A percentile compares a stretch with the other conserved stretches of the same genome.
Conservation (phyloP, 2,888 invertebrate species). For the Coleophora deauratella region DNA sequence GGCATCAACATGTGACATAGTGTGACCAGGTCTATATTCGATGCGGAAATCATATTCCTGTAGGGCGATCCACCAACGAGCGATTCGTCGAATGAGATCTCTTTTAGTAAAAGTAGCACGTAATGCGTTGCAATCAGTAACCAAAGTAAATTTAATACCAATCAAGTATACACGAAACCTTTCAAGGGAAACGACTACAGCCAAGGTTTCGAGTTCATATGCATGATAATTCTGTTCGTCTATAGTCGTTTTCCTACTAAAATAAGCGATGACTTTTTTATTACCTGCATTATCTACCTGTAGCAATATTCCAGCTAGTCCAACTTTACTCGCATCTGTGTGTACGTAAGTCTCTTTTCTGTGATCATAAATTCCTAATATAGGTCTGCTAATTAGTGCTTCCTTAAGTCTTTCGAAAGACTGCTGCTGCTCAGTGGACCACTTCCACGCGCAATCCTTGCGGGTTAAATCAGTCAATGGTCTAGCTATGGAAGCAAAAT, state of each 20-base stretch:
- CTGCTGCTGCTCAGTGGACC: conserved; percentile 5
- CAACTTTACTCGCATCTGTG: conserved; percentile 7
- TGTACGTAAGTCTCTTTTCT: conserved; percentile 5
- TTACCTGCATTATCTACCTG: background rate
- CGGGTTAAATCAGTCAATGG: conserved; percentile 5
- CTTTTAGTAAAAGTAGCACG: background rate
- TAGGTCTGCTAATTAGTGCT: conserved; percentile 2
- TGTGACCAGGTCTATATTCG: conserved; percentile 2
- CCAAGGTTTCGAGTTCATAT: too few species aligned
- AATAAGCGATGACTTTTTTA: conserved; percentile 19
- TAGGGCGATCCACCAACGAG: background rate
- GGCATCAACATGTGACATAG: background rate
- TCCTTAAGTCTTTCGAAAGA: conserved; percentile 3
- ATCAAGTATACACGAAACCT: conserved; percentile 1
- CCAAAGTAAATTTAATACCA: conserved; percentile 2
- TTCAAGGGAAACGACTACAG: conserved; percentile 6
- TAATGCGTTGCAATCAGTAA: conserved; percentile 4
- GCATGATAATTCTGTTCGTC: too few species aligned
- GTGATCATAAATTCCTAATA: conserved; percentile 7
- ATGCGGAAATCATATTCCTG: background rate
- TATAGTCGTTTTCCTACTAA: conserved; percentile 25
- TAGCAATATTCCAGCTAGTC: conserved; percentile 5
- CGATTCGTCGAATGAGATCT: background rate
- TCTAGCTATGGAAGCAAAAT: conserved; percentile 3
- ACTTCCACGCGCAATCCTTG: conserved; percentile 1